Conservation (phyloP, 2,797 vertebrate genomes). For the Bradypus variegatus region DNA sequence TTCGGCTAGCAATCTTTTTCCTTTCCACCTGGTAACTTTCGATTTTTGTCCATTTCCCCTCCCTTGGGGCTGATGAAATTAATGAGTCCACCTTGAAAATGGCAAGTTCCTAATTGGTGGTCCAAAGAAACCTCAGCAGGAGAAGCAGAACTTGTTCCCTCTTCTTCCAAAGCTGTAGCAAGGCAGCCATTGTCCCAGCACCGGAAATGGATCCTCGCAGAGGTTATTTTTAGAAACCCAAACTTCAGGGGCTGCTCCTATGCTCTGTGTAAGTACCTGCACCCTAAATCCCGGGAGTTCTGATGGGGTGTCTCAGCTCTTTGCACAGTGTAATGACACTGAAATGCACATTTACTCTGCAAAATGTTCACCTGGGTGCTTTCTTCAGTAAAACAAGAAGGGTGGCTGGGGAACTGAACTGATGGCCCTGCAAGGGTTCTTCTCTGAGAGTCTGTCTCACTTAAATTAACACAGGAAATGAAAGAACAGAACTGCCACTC, state of each 20-base stretch:
- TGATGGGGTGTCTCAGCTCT: not conserved
- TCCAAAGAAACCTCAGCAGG: not conserved
- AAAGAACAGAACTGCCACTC: not conserved
- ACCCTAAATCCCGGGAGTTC: not conserved
- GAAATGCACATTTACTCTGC: rapidly evolving
- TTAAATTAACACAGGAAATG: not conserved
- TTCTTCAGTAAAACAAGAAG: rapidly evolving
- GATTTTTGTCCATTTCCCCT: not conserved
- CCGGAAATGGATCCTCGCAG: not conserved
- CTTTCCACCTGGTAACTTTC: rapidly evolving
- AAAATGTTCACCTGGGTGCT: rapidly evolving
- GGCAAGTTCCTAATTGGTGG: too few relatives aligned
- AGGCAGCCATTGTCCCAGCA: not conserved
- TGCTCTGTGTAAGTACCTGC: not conserved
- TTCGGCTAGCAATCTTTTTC: not conserved
- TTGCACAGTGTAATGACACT: rapidly evolving
- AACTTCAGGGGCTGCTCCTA: not conserved
- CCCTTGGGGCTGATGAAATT: not conserved
- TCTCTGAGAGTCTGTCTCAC: rapidly evolving
- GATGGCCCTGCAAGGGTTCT: not conserved
- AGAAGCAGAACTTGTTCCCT: not conserved
- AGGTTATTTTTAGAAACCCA: not conserved
- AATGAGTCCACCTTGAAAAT: not conserved
- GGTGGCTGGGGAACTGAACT: rapidly evolving
- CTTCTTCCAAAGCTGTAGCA: not conserved